phyloP scores from a whole-genome alignment of 2,888 invertebrate genomes.

The Eupithecia exiguata region DNA sequence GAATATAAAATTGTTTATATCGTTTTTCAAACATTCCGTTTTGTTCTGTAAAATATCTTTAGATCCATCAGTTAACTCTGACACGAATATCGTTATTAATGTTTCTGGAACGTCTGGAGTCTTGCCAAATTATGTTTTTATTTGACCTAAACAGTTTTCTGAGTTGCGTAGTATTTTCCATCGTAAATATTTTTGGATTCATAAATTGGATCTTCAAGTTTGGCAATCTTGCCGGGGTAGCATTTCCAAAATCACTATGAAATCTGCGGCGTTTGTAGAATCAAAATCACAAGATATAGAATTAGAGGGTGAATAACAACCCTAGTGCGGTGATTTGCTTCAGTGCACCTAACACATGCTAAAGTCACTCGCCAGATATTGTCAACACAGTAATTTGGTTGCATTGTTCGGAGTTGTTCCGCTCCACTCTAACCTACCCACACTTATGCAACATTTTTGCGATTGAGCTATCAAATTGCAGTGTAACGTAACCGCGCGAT shows the following conservation, averaged over 20 bases:
- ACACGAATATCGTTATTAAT: conserved; percentile 13
- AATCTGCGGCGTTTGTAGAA: neutral
- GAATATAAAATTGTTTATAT: neutral
- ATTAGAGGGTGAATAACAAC: neutral
- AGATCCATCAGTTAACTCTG: conserved; percentile 11
- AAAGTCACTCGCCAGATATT: neutral
- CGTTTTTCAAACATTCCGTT: neutral
- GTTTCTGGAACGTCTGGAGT: conserved; percentile 17
- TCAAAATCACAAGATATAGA: neutral
- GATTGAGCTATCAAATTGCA: conserved; percentile 61
- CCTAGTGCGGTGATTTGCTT: neutral
- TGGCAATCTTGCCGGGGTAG: neutral
- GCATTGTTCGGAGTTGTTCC: conserved; percentile 37
- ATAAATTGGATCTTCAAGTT: neutral
- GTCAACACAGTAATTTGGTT: conserved; percentile 14
- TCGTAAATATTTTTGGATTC: neutral
- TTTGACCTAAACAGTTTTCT: conserved; percentile 17
- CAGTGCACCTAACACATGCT: neutral
- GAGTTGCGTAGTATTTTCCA: neutral
- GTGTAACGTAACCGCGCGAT: conserved; percentile 57
- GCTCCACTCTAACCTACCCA: conserved; percentile 30
- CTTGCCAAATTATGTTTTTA: conserved; percentile 25
- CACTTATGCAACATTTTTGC: conserved; percentile 67
- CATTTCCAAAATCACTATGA: neutral
- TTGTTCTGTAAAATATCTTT: conserved; percentile 6